Evolutionary conservation across 2,888 invertebrate species (phyloP), one percentile per base, ranked within the genome.

Genomic region (Microctonus aethiopoides): DNA sequence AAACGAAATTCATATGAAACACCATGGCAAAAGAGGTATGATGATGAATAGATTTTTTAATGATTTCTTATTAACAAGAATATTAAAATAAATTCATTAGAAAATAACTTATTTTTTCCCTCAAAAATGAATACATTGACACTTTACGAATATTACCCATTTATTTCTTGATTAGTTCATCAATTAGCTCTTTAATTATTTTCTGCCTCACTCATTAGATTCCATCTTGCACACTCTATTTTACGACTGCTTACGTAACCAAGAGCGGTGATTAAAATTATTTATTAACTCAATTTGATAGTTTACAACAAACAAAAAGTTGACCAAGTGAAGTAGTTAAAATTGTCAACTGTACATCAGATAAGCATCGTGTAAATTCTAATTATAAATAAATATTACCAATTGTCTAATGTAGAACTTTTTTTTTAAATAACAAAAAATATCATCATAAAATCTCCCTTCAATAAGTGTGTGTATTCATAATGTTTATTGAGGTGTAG

Each of bases 1-100:
- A 54, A 72, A n/a, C 68, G 71, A 24, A 52, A 60, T 7, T 32
- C 69, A 29, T 29, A 41, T 60, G 24, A 65, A 36, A 32, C 11
- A 13, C 26, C 36, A 10, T 60, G 41, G 64, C 13, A 36, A 51
- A 29, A 39, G 16, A 51, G 20, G 39, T 59, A 34, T 52, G 54
- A 54, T 41, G 52, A 22, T 20, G 0, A 13, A 26, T 11, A 29
- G n/a, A 32, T 22, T n/a, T n/a, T n/a, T n/a, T n/a, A n/a, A 63
- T 13, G 11, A 26, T 24, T 24, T 13, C 24, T 39, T 60, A 11
- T 1, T 22, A 60, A 39, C 29, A 60, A 22, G 11, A 39, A 3
- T 36, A 22, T 24, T n/a, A 3, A n/a, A 39, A n/a, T 20, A 7
- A 46, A 39, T n/a, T 39, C n/a, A n/a, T n/a, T n/a, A n/a, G n/a